A percentile compares a stretch with the other conserved stretches of the same genome.
Conservation (phyloP, 2,113 vertebrate genomes). For the Dromiciops gliroides region DNA sequence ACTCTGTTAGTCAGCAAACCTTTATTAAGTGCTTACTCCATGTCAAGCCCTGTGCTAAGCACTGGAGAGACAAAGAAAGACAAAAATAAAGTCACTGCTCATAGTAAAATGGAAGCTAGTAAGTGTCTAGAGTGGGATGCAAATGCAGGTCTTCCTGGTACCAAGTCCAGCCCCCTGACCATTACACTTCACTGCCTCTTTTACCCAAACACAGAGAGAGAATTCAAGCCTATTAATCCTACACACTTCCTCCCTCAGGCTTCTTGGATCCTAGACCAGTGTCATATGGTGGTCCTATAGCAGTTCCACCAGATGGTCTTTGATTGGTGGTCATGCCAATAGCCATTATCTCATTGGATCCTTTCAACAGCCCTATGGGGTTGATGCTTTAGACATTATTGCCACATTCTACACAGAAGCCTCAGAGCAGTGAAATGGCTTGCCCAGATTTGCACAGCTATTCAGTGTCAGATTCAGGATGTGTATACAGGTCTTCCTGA, state of each 20-base stretch:
- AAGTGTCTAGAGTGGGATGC: not conserved
- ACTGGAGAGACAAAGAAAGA: not conserved
- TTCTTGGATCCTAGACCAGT: constrained; percentile 13
- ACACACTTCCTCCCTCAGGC: not conserved
- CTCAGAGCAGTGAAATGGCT: not conserved
- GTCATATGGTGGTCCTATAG: constrained; percentile 10
- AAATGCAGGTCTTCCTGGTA: not conserved
- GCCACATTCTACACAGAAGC: not conserved
- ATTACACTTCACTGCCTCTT: not conserved
- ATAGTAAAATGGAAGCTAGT: not conserved
- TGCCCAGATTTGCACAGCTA: not conserved
- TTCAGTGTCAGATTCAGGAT: not conserved
- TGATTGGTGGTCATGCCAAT: not conserved
- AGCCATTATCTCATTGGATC: not conserved
- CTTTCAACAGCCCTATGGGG: not conserved
- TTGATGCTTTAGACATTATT: not conserved
- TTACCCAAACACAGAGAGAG: not conserved
- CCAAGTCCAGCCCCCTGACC: not conserved
- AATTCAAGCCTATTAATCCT: constrained; percentile 1
- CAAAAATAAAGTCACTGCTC: not conserved
- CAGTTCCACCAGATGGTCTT: not conserved
- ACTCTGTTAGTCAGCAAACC: not conserved
- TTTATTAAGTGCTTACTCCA: not conserved
- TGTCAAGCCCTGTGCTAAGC: not conserved
- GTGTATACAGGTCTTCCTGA: not conserved